A percentile compares a stretch with the other conserved stretches of the same genome.
Conservation (phyloP, 1,140 invertebrate genomes). For the Drosophila kepulauana region DNA sequence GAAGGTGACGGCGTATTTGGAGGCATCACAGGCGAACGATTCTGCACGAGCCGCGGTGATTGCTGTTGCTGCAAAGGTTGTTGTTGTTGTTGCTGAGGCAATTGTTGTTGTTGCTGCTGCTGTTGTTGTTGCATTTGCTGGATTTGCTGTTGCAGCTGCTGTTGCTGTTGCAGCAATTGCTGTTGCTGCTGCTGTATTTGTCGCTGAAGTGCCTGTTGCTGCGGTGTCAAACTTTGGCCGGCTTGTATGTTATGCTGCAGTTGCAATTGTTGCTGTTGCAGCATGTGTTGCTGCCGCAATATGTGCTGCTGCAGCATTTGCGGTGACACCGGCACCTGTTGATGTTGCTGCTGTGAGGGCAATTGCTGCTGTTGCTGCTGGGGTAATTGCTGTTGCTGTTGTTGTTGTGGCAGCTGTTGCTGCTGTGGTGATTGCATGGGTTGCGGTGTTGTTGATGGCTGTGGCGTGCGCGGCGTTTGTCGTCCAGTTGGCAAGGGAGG, state of each 20-base stretch:
- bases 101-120: constrained; percentile 67
- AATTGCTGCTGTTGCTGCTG: constrained; percentile 44
- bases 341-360: constrained; percentile 48
- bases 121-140: constrained; percentile 84
- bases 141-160: constrained; percentile 49
- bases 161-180: constrained; percentile 63
- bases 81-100: constrained; percentile 67
- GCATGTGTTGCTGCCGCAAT: constrained; percentile 67
- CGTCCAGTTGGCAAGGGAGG: constrained; percentile 50
- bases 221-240: constrained; percentile 70
- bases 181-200: constrained; percentile 70
- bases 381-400: constrained; percentile 53
- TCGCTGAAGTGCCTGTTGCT: constrained; percentile 69
- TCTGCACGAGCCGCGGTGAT: constrained; percentile 85
- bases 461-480: constrained; percentile 74
- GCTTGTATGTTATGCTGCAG: constrained; percentile 83
- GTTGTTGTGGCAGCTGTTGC: constrained; percentile 38
- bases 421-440: constrained; percentile 72
- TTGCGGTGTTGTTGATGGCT: constrained; percentile 66
- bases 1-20: constrained; percentile 67
- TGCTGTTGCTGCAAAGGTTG: constrained; percentile 70
- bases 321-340: constrained; percentile 69
- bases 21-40: constrained; percentile 71
- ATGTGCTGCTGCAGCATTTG: constrained; percentile 81
- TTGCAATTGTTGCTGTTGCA: constrained; percentile 80